Evolutionary conservation across 2,888 invertebrate genomes (phyloP).

Genomic region (Beris morrisii): DNA sequence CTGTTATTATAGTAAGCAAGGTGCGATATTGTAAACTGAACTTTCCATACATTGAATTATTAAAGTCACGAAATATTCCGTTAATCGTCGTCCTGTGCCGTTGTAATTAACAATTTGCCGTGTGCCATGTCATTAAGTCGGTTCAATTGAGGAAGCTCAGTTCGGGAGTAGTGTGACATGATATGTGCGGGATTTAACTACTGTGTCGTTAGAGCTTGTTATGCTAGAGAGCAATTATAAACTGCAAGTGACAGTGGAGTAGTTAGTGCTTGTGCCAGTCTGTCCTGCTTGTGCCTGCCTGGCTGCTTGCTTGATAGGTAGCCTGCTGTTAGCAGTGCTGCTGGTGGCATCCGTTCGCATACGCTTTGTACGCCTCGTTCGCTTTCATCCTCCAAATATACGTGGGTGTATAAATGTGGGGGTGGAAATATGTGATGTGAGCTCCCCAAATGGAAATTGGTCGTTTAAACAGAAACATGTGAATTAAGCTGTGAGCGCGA

Average conservation of each 20-base stretch:
- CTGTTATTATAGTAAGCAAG: too few relatives aligned
- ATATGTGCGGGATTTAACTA: conserved; percentile 5
- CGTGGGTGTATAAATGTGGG: neutral
- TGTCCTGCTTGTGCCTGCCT: neutral
- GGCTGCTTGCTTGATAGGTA: neutral
- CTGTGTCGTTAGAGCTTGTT: conserved; percentile 6
- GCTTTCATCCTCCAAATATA: conserved; percentile 1
- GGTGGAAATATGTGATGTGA: neutral
- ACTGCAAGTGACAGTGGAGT: conserved; percentile 24
- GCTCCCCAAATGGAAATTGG: conserved; percentile 5
- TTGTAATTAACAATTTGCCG: conserved; percentile 17
- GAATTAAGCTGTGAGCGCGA: conserved; percentile 12
- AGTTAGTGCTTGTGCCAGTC: conserved; percentile 13
- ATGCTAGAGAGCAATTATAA: conserved; percentile 11
- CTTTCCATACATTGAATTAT: neutral
- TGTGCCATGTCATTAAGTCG: conserved; percentile 11
- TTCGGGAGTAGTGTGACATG: neutral
- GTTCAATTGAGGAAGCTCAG: neutral
- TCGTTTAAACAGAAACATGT: conserved; percentile 12
- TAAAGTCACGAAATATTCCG: neutral
- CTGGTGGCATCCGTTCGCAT: conserved; percentile 1
- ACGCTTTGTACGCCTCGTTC: neutral
- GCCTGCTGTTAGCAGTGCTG: neutral
- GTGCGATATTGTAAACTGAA: too few relatives aligned
- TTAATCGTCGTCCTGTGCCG: conserved; percentile 4